Evolutionary conservation across 1,140 invertebrate species (phyloP), one percentile per base, ranked within the genome.

Genomic region (Bombus terrestris): DNA sequence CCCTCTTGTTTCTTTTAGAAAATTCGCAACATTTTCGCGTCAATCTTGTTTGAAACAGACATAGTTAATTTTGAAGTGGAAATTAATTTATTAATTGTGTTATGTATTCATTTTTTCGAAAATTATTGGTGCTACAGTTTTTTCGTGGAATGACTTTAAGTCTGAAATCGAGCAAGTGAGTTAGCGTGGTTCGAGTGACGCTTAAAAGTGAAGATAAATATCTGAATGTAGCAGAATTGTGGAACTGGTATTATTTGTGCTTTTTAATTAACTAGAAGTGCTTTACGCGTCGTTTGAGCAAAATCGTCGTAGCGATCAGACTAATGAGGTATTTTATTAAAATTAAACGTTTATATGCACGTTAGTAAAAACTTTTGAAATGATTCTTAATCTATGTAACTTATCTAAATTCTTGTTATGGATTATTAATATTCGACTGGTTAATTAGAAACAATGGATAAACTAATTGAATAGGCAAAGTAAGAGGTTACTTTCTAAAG

Each of bases 401-500:
- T 69, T 22, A 25, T 69, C 22, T 37, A 69, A 69, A 69, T 69
- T 69, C 68, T 25, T n/a, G 68, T 69, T 41, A 28, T 41, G 69
- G 69, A 41, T 41, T 41, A 41, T 71, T 41, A 72, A 72, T n/a
- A 72, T n/a, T 72, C 39, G 25, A 41, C 69, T 39, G 68, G 37
- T 71, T 28, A 71, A 71, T 39, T 72, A 72, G 69, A 41, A 72
- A 41, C 37, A 69, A 39, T 39, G 35, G 68, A 37, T 28, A 69
- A 69, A 71, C 69, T 41, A 41, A 72, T 28, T 41, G 35, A 72
- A 72, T 28, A n/a, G 28, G 69, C 25, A n/a, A 28, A 41, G 69
- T 72, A 41, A 72, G 39, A 41, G 68, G 12, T 41, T 41, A 72
- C 69, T 72, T 72, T 72, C 39, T 72, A 41, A 41, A 41, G 28